Percentiles rank a stretch among this genome's conserved stretches.
Evolutionary conservation across 1,140 invertebrate species (phyloP).

Genomic region (Drosophila trapezifrons): DNA sequence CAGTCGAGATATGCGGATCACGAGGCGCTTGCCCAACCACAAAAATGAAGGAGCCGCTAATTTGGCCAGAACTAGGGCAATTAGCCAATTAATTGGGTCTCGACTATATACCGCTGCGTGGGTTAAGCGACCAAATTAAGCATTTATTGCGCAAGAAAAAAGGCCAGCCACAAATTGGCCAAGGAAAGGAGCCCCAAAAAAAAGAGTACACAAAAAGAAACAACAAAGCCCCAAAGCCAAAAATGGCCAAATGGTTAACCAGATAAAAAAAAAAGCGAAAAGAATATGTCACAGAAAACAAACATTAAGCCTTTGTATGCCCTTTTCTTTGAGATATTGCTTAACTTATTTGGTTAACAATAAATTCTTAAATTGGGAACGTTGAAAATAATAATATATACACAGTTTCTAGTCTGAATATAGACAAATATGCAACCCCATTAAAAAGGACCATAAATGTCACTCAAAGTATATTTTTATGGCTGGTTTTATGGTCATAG

Average conservation of each 20-base stretch:
- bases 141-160: slow-evolving; percentile 57
- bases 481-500: background rate
- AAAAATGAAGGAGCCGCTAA: slow-evolving; percentile 27
- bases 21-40: slow-evolving; percentile 6
- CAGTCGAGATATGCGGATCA: slow-evolving; percentile 35
- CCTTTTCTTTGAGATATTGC: background rate
- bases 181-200: slow-evolving; percentile 27
- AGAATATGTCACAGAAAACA: background rate
- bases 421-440: background rate
- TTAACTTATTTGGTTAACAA: background rate
- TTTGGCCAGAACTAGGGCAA: slow-evolving; percentile 54
- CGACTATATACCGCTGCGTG: slow-evolving; percentile 56
- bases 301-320: background rate
- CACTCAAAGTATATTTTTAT: background rate
- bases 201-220: background rate
- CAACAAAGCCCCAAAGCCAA: slow-evolving; percentile 21
- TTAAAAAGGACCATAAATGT: background rate
- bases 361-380: background rate
- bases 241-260: slow-evolving; percentile 6
- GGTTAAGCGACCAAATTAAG: slow-evolving; percentile 61
- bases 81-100: slow-evolving; percentile 59
- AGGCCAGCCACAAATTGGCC: slow-evolving; percentile 54
- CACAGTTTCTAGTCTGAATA: background rate
- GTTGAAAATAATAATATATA: background rate
- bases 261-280: background rate